These are phyloP conservation scores for Antedon bifida DNA, from an alignment of 35 echinoderm and acorn worm genomes.

Conservation along the genomic window DNA sequence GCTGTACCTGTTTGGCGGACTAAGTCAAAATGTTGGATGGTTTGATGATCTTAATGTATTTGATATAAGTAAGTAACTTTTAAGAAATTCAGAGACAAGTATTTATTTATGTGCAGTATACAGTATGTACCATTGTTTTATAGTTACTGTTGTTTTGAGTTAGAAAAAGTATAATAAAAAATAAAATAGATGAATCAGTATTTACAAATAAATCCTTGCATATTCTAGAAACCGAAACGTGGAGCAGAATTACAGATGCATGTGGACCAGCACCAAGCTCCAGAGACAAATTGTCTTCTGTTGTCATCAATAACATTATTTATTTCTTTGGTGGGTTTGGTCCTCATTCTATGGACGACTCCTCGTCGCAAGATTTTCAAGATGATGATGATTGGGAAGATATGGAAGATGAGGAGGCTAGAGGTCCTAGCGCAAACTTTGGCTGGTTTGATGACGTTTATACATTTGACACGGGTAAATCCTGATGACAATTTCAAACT, in stretches of 20 bases:
- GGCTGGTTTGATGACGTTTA: conserved; percentile 18
- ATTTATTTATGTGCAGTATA: no score
- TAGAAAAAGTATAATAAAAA: no score
- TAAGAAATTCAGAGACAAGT: no score
- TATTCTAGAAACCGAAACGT: conserved; percentile 1
- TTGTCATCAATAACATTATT: not conserved
- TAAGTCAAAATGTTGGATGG: conserved; percentile 7
- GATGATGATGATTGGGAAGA: not conserved
- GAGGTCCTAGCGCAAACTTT: conserved; percentile 8
- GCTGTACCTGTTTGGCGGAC: conserved; percentile 6
- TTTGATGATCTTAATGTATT: conserved; percentile 2
- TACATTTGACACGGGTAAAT: not conserved
- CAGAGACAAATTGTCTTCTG: conserved; percentile 7
- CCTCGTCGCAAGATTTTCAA: not conserved
- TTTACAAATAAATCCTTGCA: no score
- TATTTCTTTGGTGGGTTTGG: conserved; percentile 14
- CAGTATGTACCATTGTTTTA: no score
- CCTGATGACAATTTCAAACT: not conserved
- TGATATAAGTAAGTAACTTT: not conserved
- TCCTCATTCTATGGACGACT: not conserved
- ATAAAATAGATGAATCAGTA: no score
- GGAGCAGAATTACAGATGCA: not conserved
- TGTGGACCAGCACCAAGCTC: not conserved
- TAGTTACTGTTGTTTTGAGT: no score
- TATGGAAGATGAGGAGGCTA: not conserved